These are phyloP conservation scores for Synanthedon tipuliformis DNA, from an alignment of 2,888 invertebrate genomes.

Conservation along the genomic window DNA sequence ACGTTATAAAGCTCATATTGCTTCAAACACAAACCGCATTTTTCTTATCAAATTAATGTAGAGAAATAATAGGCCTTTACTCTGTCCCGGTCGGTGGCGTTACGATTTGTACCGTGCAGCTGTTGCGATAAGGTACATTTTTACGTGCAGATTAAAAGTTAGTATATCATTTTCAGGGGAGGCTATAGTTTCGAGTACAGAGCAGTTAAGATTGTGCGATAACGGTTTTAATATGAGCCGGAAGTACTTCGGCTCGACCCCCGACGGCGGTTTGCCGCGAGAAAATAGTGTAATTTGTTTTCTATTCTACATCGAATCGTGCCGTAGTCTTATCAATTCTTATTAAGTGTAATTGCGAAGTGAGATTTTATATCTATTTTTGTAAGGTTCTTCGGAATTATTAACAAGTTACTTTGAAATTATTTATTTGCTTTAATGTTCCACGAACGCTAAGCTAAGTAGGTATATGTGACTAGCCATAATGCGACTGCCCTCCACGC, in stretches of 20 bases:
- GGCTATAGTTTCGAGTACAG: constrained; percentile 61
- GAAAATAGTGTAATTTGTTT: constrained; percentile 53
- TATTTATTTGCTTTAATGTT: no score
- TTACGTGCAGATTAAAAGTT: constrained; percentile 22
- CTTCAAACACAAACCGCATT: constrained; percentile 23
- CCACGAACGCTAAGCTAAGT: no score
- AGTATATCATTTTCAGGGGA: constrained; percentile 59
- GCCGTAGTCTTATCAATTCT: neutral
- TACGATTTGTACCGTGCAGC: constrained; percentile 19
- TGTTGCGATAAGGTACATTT: constrained; percentile 26
- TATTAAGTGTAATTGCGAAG: neutral
- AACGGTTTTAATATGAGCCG: constrained; percentile 67
- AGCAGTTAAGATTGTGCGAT: constrained; percentile 65
- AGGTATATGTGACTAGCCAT: no score
- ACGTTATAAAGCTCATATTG: constrained; percentile 26
- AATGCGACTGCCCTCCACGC: no score
- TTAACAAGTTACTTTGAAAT: no score
- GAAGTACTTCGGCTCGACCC: constrained; percentile 42
- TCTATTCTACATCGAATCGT: constrained; percentile 17
- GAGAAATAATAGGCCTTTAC: constrained; percentile 46
- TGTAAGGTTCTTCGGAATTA: no score
- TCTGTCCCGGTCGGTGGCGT: constrained; percentile 3
- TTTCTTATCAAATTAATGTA: constrained; percentile 65
- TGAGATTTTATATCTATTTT: no score
- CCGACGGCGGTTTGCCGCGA: constrained; percentile 27